Evolutionary conservation across 2,113 vertebrate species (phyloP), one percentile per base, ranked within the genome.

Genomic region (Puma concolor): DNA sequence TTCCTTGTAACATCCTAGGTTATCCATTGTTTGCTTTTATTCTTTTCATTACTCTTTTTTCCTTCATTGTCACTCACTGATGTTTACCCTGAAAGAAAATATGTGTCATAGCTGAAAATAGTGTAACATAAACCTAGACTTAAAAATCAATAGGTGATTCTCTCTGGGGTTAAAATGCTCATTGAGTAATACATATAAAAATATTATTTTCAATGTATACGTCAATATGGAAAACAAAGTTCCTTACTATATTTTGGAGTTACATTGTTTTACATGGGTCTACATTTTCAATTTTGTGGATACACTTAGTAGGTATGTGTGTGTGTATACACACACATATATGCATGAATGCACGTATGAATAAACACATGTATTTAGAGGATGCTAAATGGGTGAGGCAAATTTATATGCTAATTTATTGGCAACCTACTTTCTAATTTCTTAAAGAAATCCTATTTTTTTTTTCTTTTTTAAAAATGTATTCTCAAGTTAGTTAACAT

Each of bases 1-100:
- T 96, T 98, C 93, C 92, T 96, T 97, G 91, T 60, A 80, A 52
- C 29, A 38, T 33, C 25, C 3, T 69, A 86, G 90, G 11, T 87
- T 97, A 66, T 88, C 4, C 41, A 63, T 21, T 94, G 12, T 87
- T 86, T 91, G 25, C 44, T 95, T 80, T 76, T 92, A 17, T 64
- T 25, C 14, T 13, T 93, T 91, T 88, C 48, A 11, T 25, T 76
- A 19, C 4, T 41, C 23, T 60, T 82, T 29, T 63, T 29, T 3
- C 8, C 44, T 60, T 57, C 64, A 36, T 1, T 81, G n/a, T n/a
- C 17, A 82, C 1, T 91, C 64, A 93, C 52, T 88, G 44, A 82
- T 77, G 9, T 52, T 96, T 88, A 57, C 27, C 4, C 36, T 5
- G 5, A 80, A 84, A 88, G 33, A 72, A 92, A 67, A 87, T 16